Evolutionary conservation across 2,797 vertebrate species (phyloP), one percentile per base, ranked within the genome.

Genomic region (Poeciliopsis turneri): DNA sequence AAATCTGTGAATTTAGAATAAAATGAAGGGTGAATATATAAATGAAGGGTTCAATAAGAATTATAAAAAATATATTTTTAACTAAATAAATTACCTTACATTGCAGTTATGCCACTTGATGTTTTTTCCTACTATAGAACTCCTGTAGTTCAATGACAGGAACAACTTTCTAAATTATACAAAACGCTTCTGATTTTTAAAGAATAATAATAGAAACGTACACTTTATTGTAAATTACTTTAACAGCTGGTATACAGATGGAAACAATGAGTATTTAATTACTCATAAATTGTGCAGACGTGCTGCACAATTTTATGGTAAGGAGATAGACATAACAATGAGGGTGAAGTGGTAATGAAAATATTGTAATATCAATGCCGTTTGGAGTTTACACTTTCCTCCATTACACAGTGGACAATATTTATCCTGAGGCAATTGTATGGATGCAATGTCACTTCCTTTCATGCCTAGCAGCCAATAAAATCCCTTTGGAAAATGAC

Each of bases 401-500:
- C 30, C 77, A 59, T 80, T 55, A 53, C 51, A 41, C 72, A 15
- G 2, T 5, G 15, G 2, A 61, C 33, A 66, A 41, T 41, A 13
- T 45, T 28, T 59, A 71, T 70, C 41, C 36, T 25, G 25, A 70
- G 41, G 20, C 41, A 70, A n/a, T 45, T 70, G 23, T 70, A 16
- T 43, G 6, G 23, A 15, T 45, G 68, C 5, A 45, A 28, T 70
- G 51, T 49, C 41, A 11, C 36, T 77, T 79, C 49, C 36, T 83
- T 78, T 83, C 75, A 78, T 72, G 55, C 72, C 76, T 78, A 16
- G 61, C 25, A 77, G 59, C 33, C 59, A 70, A 55, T 71, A 55
- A 82, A 89, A 72, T 76, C 78, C 69, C 82, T 87, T 74, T 72
- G 55, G 30, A 73, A 79, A 83, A 83, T 79, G 53, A 76, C 80